Evolutionary conservation across 2,888 invertebrate genomes (phyloP), one percentile per base, ranked within the genome.

Genomic region (Lithophane leautieri): DNA sequence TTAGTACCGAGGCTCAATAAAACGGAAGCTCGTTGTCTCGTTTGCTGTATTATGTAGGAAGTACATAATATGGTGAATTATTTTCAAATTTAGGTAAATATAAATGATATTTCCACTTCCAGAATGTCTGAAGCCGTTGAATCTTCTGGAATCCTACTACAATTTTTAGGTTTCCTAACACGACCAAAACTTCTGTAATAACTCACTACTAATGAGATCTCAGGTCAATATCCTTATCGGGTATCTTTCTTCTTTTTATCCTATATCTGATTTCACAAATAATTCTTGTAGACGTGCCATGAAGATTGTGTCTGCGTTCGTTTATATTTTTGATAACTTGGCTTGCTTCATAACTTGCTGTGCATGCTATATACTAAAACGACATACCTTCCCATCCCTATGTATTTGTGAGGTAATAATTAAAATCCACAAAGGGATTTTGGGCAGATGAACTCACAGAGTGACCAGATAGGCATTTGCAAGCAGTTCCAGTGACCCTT

Each of bases 1-100:
- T 94, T 94, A 86, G 87, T 84, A 16, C 54, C 66, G 90, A 83
- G 76, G 87, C 86, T 86, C 88, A 88, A 91, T 91, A 89, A 84
- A 90, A 88, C 89, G 92, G 93, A 92, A 90, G 90, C 88, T 82
- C 78, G 78, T 83, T 82, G 84, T 84, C 86, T 87, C 80, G 83
- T 85, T 86, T 83, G 75, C 63, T 68, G 60, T 58, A 19, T 65
- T 61, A 70, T 42, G 58, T 68, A 81, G 63, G 40, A 80, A 80
- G 19, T 74, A 68, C 65, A 50, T 71, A 60, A 50, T 71, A 60
- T 81, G 61, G 68, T 69, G 54, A 44, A 71, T 81, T 69, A 73
- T 73, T 58, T 76, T 72, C 16, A 28, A 65, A 62, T 68, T 66
- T 50, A 60, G 56, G 12, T 72, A 68, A 28, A 69, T 56, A n/a